Conservation (phyloP, 2,797 vertebrate species). For the Chromis chromis region DNA sequence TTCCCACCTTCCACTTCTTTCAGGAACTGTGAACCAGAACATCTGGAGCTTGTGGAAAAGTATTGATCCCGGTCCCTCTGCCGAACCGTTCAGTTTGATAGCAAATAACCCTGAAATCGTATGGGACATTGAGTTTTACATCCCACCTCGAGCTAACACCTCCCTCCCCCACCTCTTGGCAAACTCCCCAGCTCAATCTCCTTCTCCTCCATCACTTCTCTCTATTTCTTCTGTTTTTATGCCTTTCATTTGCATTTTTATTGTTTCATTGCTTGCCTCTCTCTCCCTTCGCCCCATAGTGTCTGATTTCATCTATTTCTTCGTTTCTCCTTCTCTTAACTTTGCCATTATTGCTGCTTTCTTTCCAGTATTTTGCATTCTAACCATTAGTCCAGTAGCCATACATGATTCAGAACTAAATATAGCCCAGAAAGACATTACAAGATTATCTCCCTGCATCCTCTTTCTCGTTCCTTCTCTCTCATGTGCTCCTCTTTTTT, state of each 20-base stretch:
- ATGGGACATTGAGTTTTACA: conserved; percentile 57
- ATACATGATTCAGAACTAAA: conserved; percentile 67
- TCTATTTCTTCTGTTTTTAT: conserved; percentile 57
- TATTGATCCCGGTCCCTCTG: conserved; percentile 47
- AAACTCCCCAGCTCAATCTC: conserved; percentile 46
- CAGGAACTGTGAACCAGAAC: conserved; percentile 24
- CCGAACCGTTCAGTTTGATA: conserved; percentile 38
- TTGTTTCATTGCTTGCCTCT: conserved; percentile 72
- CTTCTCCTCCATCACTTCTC: conserved; percentile 58
- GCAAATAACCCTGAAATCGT: conserved; percentile 37
- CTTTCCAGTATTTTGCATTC: conserved; percentile 39
- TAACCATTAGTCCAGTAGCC: conserved; percentile 54
- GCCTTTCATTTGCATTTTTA: conserved; percentile 79
- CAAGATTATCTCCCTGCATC: conserved; percentile 66
- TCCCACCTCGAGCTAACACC: conserved; percentile 15
- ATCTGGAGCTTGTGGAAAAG: conserved; percentile 12
- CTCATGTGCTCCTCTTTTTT: conserved; percentile 26
- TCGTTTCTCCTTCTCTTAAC: conserved; percentile 58
- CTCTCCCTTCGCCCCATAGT: conserved; percentile 20
- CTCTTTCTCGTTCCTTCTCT: conserved; percentile 37
- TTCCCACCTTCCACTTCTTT: conserved; percentile 21
- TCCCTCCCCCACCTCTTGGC: conserved; percentile 42
- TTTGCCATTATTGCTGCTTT: conserved; percentile 59
- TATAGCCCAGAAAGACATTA: conserved; percentile 71
- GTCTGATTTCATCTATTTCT: conserved; percentile 63